Conservation (phyloP, 1,140 invertebrate species). For the Heliconius melpomene region DNA sequence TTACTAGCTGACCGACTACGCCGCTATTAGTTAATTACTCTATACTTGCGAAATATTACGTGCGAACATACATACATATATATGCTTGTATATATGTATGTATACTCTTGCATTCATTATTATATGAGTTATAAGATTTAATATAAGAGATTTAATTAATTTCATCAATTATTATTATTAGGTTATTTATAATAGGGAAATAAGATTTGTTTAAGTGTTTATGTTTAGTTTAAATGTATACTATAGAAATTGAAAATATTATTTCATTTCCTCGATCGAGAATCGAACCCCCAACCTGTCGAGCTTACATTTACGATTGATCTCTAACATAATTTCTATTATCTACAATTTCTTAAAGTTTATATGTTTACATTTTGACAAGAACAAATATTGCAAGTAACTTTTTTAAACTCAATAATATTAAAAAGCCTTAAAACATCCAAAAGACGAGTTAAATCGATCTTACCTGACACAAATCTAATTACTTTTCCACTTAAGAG, state of each 20-base stretch:
- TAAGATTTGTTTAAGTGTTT: no score
- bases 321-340: no score
- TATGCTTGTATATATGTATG: neutral
- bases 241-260: no score
- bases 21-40: conserved; percentile 1
- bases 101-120: neutral
- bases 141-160: neutral
- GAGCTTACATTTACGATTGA: no score
- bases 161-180: no score
- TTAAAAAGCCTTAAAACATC: neutral
- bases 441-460: conserved; percentile 13
- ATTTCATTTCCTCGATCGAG: no score
- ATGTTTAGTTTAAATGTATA: no score
- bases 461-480: conserved; percentile 15
- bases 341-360: no score
- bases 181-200: neutral
- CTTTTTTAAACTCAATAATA: no score
- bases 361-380: no score
- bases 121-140: neutral
- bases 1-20: neutral
- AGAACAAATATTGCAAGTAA: no score
- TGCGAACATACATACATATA: neutral
- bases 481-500: conserved; percentile 14
- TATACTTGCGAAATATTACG: neutral
- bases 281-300: no score